Evolutionary conservation across 2,888 invertebrate species (phyloP).

Genomic region (Conops quadrifasciatus): DNA sequence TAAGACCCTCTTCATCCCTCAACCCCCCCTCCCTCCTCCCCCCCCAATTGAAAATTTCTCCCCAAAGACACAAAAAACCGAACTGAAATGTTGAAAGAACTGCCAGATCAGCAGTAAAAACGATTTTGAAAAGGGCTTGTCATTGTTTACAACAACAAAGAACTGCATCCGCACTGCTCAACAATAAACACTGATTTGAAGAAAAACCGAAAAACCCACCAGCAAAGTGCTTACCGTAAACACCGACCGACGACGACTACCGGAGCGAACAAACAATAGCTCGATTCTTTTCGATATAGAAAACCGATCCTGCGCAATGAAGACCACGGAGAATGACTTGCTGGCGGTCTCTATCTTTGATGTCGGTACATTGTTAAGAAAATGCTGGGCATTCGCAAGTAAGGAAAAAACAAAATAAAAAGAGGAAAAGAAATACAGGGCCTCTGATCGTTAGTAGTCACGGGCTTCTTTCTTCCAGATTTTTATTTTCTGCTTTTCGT

Average conservation of each 20-base stretch:
- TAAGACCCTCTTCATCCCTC: too few relatives aligned
- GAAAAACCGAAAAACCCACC: background rate
- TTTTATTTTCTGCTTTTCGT: too few relatives aligned
- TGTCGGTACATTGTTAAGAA: too few relatives aligned
- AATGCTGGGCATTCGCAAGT: too few relatives aligned
- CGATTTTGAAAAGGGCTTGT: background rate
- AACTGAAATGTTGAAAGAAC: background rate
- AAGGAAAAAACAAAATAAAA: too few relatives aligned
- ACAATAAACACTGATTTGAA: background rate
- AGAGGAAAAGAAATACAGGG: too few relatives aligned
- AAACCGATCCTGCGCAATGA: background rate
- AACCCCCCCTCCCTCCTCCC: too few relatives aligned
- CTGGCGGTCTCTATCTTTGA: too few relatives aligned
- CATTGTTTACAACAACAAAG: constrained; percentile 25
- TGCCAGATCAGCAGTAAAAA: too few relatives aligned
- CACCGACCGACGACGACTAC: background rate
- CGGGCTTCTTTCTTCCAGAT: too few relatives aligned
- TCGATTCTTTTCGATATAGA: background rate
- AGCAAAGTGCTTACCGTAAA: constrained; percentile 8
- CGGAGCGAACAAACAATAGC: background rate
- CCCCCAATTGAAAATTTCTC: background rate
- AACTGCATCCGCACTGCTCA: background rate
- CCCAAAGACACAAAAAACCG: background rate
- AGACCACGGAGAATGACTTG: too few relatives aligned
- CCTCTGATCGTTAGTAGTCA: too few relatives aligned